phyloP scores from a whole-genome alignment of 2,113 vertebrate genomes.

The Melospiza georgiana region DNA sequence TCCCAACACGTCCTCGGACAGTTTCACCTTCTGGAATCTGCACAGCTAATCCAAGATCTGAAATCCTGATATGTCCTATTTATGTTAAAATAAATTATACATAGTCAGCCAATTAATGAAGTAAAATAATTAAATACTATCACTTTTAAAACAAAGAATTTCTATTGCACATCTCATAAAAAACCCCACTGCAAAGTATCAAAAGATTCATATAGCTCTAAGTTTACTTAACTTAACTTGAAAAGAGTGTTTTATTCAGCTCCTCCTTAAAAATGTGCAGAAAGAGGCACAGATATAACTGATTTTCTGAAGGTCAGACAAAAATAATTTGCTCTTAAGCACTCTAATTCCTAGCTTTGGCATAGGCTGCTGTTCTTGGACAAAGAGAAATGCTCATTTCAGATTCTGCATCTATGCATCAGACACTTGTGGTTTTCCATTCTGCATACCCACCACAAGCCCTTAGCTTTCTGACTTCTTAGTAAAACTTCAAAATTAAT shows the following conservation, averaged over 20 bases:
- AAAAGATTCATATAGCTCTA: not conserved
- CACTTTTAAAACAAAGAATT: not conserved
- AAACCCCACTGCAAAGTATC: not conserved
- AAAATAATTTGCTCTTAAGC: not conserved
- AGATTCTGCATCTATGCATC: not conserved
- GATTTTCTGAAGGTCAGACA: not conserved
- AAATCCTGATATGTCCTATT: conserved; percentile 91
- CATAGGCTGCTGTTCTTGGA: not conserved
- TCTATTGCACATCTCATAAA: not conserved
- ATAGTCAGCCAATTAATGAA: not conserved
- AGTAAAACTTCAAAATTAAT: not conserved
- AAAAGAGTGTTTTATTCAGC: not conserved
- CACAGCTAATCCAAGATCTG: conserved; percentile 89
- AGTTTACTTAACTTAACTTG: not conserved
- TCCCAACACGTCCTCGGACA: conserved; percentile 87
- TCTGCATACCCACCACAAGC: not conserved
- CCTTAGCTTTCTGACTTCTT: not conserved
- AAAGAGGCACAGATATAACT: not conserved
- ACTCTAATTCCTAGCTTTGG: not conserved
- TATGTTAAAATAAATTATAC: conserved; percentile 21
- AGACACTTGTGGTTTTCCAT: not conserved
- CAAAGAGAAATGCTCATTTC: not conserved
- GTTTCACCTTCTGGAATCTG: conserved; percentile 88
- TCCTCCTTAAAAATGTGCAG: not conserved
- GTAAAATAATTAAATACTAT: not conserved